Evolutionary conservation across 2,113 vertebrate genomes (phyloP).

Genomic region (Benitochromis conjunctus): DNA sequence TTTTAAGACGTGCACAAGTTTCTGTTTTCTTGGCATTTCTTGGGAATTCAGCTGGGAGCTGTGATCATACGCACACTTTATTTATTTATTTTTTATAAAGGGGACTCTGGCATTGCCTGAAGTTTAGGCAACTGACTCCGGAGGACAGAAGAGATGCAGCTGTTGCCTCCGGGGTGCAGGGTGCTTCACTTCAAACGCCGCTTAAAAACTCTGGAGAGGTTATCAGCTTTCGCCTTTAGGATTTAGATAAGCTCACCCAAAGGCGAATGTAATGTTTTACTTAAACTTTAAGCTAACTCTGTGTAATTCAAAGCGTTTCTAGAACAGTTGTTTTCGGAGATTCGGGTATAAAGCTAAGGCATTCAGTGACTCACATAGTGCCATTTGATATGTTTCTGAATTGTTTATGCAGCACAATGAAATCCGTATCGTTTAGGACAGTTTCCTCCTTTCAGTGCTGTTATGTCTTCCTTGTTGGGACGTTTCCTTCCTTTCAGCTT

Average conservation of each 20-base stretch:
- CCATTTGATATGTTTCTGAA: not conserved
- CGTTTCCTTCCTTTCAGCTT: conserved; percentile 49
- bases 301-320: not conserved
- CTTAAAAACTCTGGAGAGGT: conserved; percentile 4
- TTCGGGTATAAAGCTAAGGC: not conserved
- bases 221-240: conserved; percentile 20
- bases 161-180: conserved; percentile 27
- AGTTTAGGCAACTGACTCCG: not conserved
- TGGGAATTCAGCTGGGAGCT: not conserved
- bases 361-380: not conserved
- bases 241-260: conserved; percentile 22
- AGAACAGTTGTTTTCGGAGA: not conserved
- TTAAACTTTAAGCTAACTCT: not conserved
- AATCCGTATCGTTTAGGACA: not conserved
- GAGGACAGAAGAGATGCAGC: conserved; percentile 35
- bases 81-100: not conserved
- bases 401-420: not conserved
- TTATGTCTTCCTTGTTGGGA: conserved; percentile 13
- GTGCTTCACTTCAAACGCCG: conserved; percentile 14
- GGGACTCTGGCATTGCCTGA: not conserved
- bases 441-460: not conserved
- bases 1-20: not conserved
- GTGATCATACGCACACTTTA: not conserved
- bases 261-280: not conserved
- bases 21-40: not conserved